A percentile compares a stretch with the other conserved stretches of the same genome.
Evolutionary conservation across 2,797 vertebrate genomes (phyloP).

Genomic region (Simalia tracyae): DNA sequence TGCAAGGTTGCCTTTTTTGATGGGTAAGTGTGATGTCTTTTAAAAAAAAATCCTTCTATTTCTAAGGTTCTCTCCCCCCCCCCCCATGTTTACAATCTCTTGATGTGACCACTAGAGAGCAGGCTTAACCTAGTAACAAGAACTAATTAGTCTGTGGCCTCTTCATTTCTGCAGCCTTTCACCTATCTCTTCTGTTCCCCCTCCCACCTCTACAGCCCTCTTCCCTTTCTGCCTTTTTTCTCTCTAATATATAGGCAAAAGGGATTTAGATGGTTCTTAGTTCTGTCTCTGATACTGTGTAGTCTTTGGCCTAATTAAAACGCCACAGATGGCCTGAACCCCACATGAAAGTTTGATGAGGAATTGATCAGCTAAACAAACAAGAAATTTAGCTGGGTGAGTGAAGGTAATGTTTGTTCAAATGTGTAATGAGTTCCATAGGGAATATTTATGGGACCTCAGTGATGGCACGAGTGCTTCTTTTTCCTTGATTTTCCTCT

Average conservation of each 20-base stretch:
- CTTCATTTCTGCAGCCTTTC: conserved; percentile 44
- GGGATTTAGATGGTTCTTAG: conserved; percentile 63
- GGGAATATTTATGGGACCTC: conserved; percentile 78
- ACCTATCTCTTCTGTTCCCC: conserved; percentile 31
- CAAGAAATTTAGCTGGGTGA: conserved; percentile 80
- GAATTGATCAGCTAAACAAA: conserved; percentile 80
- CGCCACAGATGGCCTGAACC: conserved; percentile 75
- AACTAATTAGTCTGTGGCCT: conserved; percentile 51
- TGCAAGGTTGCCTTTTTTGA: neutral
- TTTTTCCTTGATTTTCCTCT: conserved; percentile 64
- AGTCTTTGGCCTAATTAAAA: conserved; percentile 85
- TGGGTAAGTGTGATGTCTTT: conserved; percentile 8
- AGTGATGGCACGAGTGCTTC: conserved; percentile 63
- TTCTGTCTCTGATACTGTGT: conserved; percentile 69
- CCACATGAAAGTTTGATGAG: conserved; percentile 78
- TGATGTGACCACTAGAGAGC: conserved; percentile 85
- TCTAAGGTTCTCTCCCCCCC: conserved; percentile 12
- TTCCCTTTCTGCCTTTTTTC: conserved; percentile 44
- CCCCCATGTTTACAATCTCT: neutral
- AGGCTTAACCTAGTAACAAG: conserved; percentile 77
- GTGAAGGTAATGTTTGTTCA: conserved; percentile 79
- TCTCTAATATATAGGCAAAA: conserved; percentile 44
- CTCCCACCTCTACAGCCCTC: neutral
- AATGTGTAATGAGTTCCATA: conserved; percentile 77
- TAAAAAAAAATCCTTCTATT: fast-evolving